Percentiles rank a stretch among this genome's conserved stretches.
These are phyloP conservation scores for Helicoverpa zea DNA, from an alignment of 1,140 invertebrate genomes.

Conservation along the genomic window DNA sequence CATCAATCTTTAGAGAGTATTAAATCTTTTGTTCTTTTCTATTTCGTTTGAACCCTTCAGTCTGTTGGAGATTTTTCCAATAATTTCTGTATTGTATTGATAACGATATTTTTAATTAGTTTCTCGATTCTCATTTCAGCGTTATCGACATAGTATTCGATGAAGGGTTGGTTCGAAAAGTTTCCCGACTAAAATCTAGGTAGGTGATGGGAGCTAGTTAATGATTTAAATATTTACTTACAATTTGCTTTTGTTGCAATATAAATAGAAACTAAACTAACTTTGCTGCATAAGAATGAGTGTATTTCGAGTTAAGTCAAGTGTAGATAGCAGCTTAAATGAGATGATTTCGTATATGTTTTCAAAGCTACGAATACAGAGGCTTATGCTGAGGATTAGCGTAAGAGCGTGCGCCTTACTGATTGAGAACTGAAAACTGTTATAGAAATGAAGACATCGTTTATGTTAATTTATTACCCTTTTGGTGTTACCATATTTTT, in stretches of 20 bases:
- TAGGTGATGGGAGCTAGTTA: too few relatives aligned
- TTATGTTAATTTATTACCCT: neutral
- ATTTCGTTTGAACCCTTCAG: slow-evolving; percentile 3
- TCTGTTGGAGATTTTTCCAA: neutral
- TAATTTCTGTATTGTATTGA: slow-evolving; percentile 5
- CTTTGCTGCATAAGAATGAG: neutral
- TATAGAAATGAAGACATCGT: neutral
- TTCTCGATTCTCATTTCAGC: neutral
- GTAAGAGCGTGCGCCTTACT: slow-evolving; percentile 34
- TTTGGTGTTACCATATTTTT: neutral
- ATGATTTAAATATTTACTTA: too few relatives aligned
- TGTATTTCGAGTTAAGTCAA: slow-evolving; percentile 38
- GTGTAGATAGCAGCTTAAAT: slow-evolving; percentile 45
- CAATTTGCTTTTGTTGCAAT: too few relatives aligned
- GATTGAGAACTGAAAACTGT: slow-evolving; percentile 48
- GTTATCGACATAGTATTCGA: neutral
- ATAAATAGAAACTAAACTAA: too few relatives aligned
- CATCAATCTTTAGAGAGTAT: slow-evolving; percentile 6
- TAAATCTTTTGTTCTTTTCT: neutral
- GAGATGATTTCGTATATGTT: slow-evolving; percentile 38
- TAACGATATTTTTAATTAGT: slow-evolving; percentile 3
- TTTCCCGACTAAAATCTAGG: too few relatives aligned
- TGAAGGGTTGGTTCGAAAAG: too few relatives aligned
- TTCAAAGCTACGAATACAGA: slow-evolving; percentile 15
- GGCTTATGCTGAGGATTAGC: slow-evolving; percentile 40